A percentile compares a stretch with the other conserved stretches of the same genome.
phyloP scores from a whole-genome alignment of 2,113 vertebrate species.

The Amphiprion percula region DNA sequence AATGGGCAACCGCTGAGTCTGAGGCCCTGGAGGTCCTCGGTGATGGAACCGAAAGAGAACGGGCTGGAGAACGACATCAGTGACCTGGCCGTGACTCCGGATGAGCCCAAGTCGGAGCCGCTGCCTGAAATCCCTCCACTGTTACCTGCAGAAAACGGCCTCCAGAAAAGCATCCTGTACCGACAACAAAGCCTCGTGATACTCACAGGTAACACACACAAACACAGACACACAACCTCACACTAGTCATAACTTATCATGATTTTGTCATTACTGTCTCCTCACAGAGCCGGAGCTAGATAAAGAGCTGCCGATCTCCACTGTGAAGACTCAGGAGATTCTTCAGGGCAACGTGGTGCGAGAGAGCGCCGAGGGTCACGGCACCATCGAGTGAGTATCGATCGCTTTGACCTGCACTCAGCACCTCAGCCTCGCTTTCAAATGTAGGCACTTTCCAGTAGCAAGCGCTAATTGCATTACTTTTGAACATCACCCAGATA shows the following conservation, averaged over 20 bases:
- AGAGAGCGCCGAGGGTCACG: slow-evolving; percentile 91
- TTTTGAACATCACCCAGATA: not conserved
- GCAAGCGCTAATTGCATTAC: slow-evolving; percentile 18
- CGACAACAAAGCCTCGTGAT: slow-evolving; percentile 82
- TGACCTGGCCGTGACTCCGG: slow-evolving; percentile 64
- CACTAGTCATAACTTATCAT: not conserved
- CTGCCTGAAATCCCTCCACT: slow-evolving; percentile 67
- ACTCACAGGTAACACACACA: slow-evolving; percentile 76
- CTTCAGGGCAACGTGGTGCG: slow-evolving; percentile 88
- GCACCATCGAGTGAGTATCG: slow-evolving; percentile 92
- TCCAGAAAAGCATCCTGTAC: slow-evolving; percentile 68
- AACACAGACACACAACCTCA: slow-evolving; percentile 1
- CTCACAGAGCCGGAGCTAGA: slow-evolving; percentile 75
- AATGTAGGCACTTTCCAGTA: slow-evolving; percentile 23
- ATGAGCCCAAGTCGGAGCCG: slow-evolving; percentile 77
- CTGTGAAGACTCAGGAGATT: slow-evolving; percentile 89
- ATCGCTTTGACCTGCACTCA: slow-evolving; percentile 41
- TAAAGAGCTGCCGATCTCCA: slow-evolving; percentile 84
- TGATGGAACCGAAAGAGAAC: slow-evolving; percentile 60
- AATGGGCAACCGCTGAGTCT: slow-evolving; percentile 46
- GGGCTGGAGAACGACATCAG: slow-evolving; percentile 65
- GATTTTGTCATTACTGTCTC: slow-evolving; percentile 34
- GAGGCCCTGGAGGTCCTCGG: slow-evolving; percentile 65
- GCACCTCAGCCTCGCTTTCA: slow-evolving; percentile 24
- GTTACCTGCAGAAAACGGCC: slow-evolving; percentile 46